Evolutionary conservation across 1,140 invertebrate species (phyloP), one percentile per base, ranked within the genome.

Genomic region (Diprion similis): DNA sequence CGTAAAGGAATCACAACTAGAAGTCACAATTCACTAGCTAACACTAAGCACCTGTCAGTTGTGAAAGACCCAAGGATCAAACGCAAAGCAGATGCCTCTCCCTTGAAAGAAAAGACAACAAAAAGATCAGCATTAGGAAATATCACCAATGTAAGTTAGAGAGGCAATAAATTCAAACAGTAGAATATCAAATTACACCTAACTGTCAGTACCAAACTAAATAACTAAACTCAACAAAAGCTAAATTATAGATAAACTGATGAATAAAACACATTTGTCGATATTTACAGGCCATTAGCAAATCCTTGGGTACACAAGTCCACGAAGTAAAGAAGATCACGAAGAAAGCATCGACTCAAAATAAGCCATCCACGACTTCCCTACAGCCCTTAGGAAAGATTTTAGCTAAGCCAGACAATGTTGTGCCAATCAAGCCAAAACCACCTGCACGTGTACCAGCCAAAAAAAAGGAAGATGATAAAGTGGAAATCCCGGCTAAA

Each of bases 91-190:
- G 89, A 90, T 18, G 84, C 83, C 51, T 90, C 89, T 0, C 89
- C 89, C 4, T 70, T 83, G 4, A 86, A 88, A 68, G 85, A 86
- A 7, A 87, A 84, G 85, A 82, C 76, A 24, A 79, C 80, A n/a
- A 95, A 95, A 83, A 87, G 93, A 80, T 92, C 91, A 71, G 93
- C 93, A 2, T 91, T 95, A 79, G 93, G 92, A 76, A 94, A 95
- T 80, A 90, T 95, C 68, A 95, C 94, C 6, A 95, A 95, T 89
- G 92, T 91, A 85, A 83, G 77, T 83, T 51, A 7, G 19, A 10
- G 4, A 8, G 47, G n/a, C 10, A 72, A 18, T 46, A 4, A 65
- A 10, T 59, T 24, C 48, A 19, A 15, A 46, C 37, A 70, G n/a
- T 10, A 2, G 37, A 46, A 11, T 46, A 70, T n/a, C n/a, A n/a